Evolutionary conservation across 1,140 invertebrate genomes (phyloP), one percentile per base, ranked within the genome.

Genomic region (Neocloeon triangulifer): DNA sequence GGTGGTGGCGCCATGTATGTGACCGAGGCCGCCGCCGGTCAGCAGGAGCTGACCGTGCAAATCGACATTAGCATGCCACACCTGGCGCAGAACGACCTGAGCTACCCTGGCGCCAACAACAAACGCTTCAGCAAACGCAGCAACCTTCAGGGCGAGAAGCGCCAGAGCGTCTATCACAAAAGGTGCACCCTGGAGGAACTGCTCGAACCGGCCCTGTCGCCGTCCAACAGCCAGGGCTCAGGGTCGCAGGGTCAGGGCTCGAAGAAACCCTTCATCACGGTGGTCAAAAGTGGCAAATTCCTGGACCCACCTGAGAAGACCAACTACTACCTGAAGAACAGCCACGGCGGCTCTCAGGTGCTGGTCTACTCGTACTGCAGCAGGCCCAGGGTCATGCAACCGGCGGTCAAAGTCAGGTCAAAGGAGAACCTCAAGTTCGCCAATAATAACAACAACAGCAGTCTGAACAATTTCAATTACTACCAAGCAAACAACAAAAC

Each of bases 271-370:
- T 81, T 81, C 42, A 64, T 79, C 22, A 79, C 75, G 0, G 78
- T 73, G 0, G 76, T 82, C 5, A 74, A 69, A 35, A 66, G 61
- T 15, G 76, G 77, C 1, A 64, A 73, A 39, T 82, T 79, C 43
- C 49, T 82, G 28, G 67, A 72, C 43, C 75, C 75, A 1, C 67
- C 71, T 14, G 69, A 76, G 42, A 53, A 75, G 21, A 71, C 74
- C 1, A 49, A 55, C 12, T 43, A 38, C 31, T 43, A 27, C 32
- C 43, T 41, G 33, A 42, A n/a, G 17, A 33, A 7, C 41, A 42
- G 16, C 44, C 22, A 16, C 37, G 37, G 14, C 26, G 3, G 12
- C 40, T 15, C 56, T n/a, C 50, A 49, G 23, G 51, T 46, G 26
- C 48, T 62, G 6, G 49, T 68, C 27, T 69, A 66, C 41, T 62